Evolutionary conservation across 2,888 invertebrate genomes (phyloP), one percentile per base, ranked within the genome.

Genomic region (Tipula vernalis): DNA sequence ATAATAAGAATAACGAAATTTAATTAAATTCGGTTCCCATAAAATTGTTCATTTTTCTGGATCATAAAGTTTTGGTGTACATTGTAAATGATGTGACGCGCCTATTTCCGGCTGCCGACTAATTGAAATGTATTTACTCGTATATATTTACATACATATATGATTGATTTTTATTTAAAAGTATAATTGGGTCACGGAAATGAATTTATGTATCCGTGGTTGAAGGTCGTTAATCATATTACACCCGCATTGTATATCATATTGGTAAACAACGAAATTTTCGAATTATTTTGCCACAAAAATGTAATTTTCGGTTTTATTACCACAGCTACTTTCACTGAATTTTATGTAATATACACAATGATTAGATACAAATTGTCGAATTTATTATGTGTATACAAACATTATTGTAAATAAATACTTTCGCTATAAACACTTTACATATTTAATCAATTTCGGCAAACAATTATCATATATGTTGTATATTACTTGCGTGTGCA

Each of bases 21-120:
- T 71, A 71, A 71, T 71, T 71, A 71, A 71, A 83, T 83, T 36
- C 36, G n/a, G 36, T 83, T 83, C 83, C 83, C 83, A 83, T 83
- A 83, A 83, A 84, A 84, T 36, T n/a, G 8, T 15, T 39, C 3
- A 39, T 39, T 84, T 83, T 84, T 84, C 84, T 84, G 84, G 84
- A 84, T 84, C 84, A 84, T 84, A 84, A 84, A 84, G 10, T 84
- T 41, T 84, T 2, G 36, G 51, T 51, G n/a, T 51, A 51, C 12
- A 44, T 51, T 51, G n/a, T 71, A 71, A 28, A 28, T 71, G 28
- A 71, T 71, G 71, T 71, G 71, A 28, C 84, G 84, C 84, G 36
- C 84, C 84, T 84, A 39, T 41, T 84, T 84, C 84, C 71, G 71
- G 71, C 71, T 28, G 71, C 71, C 71, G 12, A 28, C 71, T 28